These are phyloP conservation scores for Geococcyx californianus DNA, from an alignment of 2,113 vertebrate species.

Conservation along the genomic window DNA sequence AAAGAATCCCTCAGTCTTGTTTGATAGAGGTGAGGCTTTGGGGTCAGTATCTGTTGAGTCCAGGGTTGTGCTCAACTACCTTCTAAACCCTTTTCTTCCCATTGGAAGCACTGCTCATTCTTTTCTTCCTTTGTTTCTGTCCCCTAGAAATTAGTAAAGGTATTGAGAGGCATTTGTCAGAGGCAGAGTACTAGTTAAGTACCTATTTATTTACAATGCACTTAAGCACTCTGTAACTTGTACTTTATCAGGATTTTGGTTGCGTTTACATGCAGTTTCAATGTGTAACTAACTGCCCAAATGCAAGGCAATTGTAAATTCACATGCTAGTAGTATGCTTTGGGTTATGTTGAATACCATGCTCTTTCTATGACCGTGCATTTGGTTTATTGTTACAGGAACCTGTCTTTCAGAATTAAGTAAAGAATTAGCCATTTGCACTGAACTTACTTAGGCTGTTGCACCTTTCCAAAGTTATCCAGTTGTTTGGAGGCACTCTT, in stretches of 20 bases:
- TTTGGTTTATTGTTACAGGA: constrained; percentile 41
- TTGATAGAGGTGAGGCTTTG: background rate
- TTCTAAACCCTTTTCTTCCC: background rate
- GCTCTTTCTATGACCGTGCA: background rate
- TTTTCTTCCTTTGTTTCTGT: constrained; percentile 5
- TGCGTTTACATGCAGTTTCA: constrained; percentile 53
- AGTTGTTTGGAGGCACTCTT: constrained; percentile 62
- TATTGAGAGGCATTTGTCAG: background rate
- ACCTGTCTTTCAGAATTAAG: constrained; percentile 13
- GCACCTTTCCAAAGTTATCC: constrained; percentile 77
- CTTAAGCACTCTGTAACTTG: constrained; percentile 63
- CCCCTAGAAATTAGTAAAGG: background rate
- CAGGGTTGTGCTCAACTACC: background rate
- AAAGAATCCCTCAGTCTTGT: background rate
- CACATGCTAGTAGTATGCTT: constrained; percentile 18
- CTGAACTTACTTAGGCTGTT: constrained; percentile 71
- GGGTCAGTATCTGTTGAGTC: constrained; percentile 20
- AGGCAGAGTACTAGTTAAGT: constrained; percentile 27
- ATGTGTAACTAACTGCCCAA: constrained; percentile 12
- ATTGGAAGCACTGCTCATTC: background rate
- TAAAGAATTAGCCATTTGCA: constrained; percentile 71
- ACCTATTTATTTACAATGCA: constrained; percentile 63
- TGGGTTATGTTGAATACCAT: background rate
- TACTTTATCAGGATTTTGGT: constrained; percentile 34
- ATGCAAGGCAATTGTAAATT: constrained; percentile 40